Evolutionary conservation across 92 coral and sea anemone genomes (phyloP).

Genomic region (Montipora capitata): DNA sequence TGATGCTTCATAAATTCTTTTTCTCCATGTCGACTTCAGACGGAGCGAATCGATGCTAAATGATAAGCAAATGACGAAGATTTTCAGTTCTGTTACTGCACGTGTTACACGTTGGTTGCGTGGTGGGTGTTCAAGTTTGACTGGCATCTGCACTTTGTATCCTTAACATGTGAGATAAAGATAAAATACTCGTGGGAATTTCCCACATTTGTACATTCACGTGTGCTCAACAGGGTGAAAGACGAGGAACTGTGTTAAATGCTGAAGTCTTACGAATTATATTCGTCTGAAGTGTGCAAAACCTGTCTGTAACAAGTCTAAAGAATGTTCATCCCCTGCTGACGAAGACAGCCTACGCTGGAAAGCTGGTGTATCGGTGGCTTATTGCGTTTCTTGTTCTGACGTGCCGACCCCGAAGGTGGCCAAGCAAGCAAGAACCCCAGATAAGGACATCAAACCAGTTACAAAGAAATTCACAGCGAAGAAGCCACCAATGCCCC

Average conservation of each 20-base stretch:
- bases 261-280: not conserved
- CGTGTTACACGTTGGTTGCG: slow-evolving; percentile 3
- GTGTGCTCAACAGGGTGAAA: not conserved
- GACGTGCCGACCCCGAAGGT: not conserved
- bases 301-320: slow-evolving; percentile 18
- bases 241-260: slow-evolving; percentile 13
- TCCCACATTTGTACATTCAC: slow-evolving; percentile 7
- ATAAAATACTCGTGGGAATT: not conserved
- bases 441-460: too few species aligned
- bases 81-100: slow-evolving; percentile 9
- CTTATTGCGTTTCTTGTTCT: not conserved
- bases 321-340: slow-evolving; percentile 21
- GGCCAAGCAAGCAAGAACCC: too few species aligned
- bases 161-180: not conserved
- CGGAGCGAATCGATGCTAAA: not conserved
- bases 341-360: slow-evolving; percentile 1
- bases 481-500: not conserved
- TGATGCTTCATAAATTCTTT: slow-evolving; percentile 21
- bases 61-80: not conserved
- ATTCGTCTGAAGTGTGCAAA: slow-evolving; percentile 8
- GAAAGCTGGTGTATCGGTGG: slow-evolving; percentile 26
- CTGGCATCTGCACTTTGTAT: slow-evolving; percentile 5
- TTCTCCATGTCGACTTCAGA: slow-evolving; percentile 10
- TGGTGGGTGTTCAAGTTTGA: slow-evolving; percentile 15
- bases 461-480: too few species aligned